Evolutionary conservation across 2,888 invertebrate species (phyloP).

Genomic region (Cephalotes varians): DNA sequence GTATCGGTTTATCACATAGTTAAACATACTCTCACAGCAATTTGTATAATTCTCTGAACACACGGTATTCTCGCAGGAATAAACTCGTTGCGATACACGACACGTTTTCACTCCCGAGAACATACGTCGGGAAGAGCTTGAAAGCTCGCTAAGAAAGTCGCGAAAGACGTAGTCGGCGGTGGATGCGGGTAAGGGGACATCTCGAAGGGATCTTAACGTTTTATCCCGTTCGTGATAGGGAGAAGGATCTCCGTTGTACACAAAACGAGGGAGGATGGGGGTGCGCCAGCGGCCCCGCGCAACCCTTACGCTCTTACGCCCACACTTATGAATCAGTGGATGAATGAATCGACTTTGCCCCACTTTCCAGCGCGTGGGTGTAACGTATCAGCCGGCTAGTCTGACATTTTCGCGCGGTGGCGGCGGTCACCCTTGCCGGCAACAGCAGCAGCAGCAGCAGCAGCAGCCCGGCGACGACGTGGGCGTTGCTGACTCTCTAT

Average conservation of each 20-base stretch:
- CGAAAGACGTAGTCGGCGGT: conserved; percentile 25
- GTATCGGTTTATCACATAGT: conserved; percentile 4
- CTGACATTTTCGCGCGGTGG: conserved; percentile 79
- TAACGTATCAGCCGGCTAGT: conserved; percentile 75
- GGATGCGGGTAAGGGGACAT: conserved; percentile 31
- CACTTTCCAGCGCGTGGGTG: conserved; percentile 80
- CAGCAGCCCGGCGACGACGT: conserved; percentile 79
- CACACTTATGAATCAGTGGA: conserved; percentile 78
- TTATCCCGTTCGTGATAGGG: conserved; percentile 37
- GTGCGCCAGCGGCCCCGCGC: conserved; percentile 39
- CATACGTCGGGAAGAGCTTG: conserved; percentile 5
- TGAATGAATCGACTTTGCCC: conserved; percentile 83
- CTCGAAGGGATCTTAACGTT: conserved; percentile 42
- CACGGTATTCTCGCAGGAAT: conserved; percentile 10
- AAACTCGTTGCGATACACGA: conserved; percentile 33
- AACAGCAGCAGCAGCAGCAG: conserved; percentile 40
- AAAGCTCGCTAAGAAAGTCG: conserved; percentile 46
- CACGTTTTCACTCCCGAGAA: conserved; percentile 42
- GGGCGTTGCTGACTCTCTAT: conserved; percentile 80
- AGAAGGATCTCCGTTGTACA: conserved; percentile 49
- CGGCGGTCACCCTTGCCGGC: conserved; percentile 60
- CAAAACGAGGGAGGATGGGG: conserved; percentile 34
- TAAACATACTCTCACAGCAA: conserved; percentile 6
- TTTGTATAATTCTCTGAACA: conserved; percentile 6
- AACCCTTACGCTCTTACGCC: conserved; percentile 63